Conservation (phyloP, 2,797 vertebrate genomes). For the Anguilla megastoma region DNA sequence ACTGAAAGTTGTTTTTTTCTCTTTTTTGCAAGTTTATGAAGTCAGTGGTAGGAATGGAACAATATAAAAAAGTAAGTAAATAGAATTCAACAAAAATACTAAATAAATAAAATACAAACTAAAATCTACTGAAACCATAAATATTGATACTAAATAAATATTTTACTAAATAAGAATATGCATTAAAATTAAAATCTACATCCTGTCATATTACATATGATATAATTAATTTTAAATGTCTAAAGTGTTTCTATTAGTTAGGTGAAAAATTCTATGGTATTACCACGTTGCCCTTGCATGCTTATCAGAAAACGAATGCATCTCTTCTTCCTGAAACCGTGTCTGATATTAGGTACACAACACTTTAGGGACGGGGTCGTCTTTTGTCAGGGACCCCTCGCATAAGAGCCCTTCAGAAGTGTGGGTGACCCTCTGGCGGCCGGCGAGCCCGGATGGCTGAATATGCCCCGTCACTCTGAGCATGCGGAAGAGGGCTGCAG, state of each 20-base stretch:
- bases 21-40: neutral
- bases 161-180: neutral
- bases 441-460: slow-evolving; percentile 31
- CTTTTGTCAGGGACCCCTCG: slow-evolving; percentile 4
- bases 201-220: neutral
- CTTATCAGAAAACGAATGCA: neutral
- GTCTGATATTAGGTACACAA: neutral
- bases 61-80: neutral
- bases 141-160: neutral
- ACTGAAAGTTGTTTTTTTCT: neutral
- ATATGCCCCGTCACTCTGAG: slow-evolving; percentile 25
- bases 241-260: neutral
- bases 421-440: neutral
- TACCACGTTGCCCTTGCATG: neutral
- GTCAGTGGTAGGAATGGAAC: too few species aligned
- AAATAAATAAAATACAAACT: neutral
- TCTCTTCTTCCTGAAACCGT: neutral
- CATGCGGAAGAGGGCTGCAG: slow-evolving; percentile 28
- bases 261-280: neutral
- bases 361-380: neutral
- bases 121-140: neutral
- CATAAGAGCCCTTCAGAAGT: neutral
- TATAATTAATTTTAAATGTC: neutral
- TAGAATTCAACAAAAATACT: neutral
- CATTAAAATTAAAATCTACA: neutral